Percentiles rank a stretch among this genome's conserved stretches.
Conservation (phyloP, 2,797 vertebrate genomes). For the Lacerta viridis region DNA sequence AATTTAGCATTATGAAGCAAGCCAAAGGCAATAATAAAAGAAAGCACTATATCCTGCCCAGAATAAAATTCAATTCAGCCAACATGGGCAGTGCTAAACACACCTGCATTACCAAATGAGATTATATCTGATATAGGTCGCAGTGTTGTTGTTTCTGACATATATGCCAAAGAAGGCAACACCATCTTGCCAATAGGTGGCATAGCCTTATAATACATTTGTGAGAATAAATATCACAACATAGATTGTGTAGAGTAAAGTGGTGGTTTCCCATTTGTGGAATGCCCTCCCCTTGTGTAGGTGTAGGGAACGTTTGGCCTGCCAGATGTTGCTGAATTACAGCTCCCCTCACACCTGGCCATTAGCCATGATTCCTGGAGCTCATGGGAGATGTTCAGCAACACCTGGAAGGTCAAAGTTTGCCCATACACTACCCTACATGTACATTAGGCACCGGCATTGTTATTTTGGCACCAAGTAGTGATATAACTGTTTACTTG, state of each 20-base stretch:
- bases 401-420: too few species aligned
- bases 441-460: too few species aligned
- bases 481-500: too few species aligned
- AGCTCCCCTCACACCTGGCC: too few species aligned
- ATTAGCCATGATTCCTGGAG: too few species aligned
- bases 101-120: slow-evolving; percentile 32
- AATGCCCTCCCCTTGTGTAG: too few species aligned
- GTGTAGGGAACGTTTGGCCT: too few species aligned
- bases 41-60: slow-evolving; percentile 25
- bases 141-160: neutral
- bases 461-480: too few species aligned
- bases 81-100: slow-evolving; percentile 1
- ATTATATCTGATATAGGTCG: slow-evolving; percentile 1
- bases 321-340: too few species aligned
- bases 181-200: slow-evolving; percentile 27
- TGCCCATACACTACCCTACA: too few species aligned
- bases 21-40: slow-evolving; percentile 44
- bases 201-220: neutral
- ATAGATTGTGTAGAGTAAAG: neutral
- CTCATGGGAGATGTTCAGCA: too few species aligned
- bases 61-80: slow-evolving; percentile 47
- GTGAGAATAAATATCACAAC: neutral
- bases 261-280: too few species aligned
- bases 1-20: slow-evolving; percentile 51
- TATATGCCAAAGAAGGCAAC: slow-evolving; percentile 28